Evolutionary conservation across 2,113 vertebrate species (phyloP).

Genomic region (Xenopus laevis): DNA sequence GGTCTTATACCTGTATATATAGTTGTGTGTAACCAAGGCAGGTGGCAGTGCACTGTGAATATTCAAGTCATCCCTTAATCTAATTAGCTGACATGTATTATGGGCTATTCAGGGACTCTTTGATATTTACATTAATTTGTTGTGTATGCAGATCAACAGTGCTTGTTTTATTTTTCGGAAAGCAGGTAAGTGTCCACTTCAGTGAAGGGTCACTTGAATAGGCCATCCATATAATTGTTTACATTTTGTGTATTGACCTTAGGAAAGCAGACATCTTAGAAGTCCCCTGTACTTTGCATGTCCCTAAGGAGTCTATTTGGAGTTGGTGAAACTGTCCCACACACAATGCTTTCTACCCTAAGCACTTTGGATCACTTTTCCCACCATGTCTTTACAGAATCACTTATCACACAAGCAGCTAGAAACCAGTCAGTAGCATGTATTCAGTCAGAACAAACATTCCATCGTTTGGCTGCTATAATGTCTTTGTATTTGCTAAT

Average conservation of each 20-base stretch:
- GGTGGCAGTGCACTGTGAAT: conserved; percentile 1
- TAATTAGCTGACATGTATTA: conserved; percentile 14
- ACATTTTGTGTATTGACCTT: conserved; percentile 32
- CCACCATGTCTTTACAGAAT: conserved; percentile 1
- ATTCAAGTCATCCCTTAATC: conserved; percentile 13
- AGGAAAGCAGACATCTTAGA: conserved; percentile 24
- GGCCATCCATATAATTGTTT: conserved; percentile 10
- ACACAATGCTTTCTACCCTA: conserved; percentile 4
- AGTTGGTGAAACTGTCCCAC: background rate
- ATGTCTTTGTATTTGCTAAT: too few relatives aligned
- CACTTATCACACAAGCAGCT: background rate
- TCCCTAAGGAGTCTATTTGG: conserved; percentile 4
- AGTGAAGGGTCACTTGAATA: conserved; percentile 2
- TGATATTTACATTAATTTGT: conserved; percentile 14
- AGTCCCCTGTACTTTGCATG: background rate
- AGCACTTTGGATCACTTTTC: conserved; percentile 18
- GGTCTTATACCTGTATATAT: too few relatives aligned
- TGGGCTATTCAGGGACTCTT: background rate
- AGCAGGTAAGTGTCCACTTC: background rate
- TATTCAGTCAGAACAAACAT: background rate
- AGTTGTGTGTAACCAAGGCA: too few relatives aligned
- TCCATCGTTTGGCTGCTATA: background rate
- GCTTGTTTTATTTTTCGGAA: conserved; percentile 6
- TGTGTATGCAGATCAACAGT: background rate
- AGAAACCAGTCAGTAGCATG: background rate